Evolutionary conservation across 2,797 vertebrate species (phyloP).

Genomic region (Scarus forsteni): DNA sequence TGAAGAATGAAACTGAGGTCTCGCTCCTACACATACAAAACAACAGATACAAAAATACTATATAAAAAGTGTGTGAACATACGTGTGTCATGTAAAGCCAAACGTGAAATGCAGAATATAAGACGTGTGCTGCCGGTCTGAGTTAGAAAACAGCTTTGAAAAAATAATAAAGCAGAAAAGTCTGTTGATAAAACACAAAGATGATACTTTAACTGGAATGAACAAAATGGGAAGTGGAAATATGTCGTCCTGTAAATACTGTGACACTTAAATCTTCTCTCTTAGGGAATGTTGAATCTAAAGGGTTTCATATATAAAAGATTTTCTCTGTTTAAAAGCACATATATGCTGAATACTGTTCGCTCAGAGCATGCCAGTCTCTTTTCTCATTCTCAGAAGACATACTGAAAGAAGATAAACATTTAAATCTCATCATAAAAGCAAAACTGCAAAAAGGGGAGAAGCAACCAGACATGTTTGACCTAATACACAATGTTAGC

Average conservation of each 20-base stretch:
- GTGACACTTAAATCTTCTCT: constrained; percentile 15
- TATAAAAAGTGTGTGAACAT: constrained; percentile 48
- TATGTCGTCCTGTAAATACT: constrained; percentile 15
- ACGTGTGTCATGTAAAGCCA: constrained; percentile 43
- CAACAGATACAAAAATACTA: constrained; percentile 66
- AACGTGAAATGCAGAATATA: constrained; percentile 55
- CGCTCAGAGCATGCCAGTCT: constrained; percentile 18
- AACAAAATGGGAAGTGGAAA: constrained; percentile 9
- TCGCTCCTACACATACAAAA: constrained; percentile 64
- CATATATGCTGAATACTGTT: constrained; percentile 40
- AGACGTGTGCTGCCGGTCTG: constrained; percentile 36
- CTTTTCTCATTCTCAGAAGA: constrained; percentile 51
- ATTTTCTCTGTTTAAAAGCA: constrained; percentile 26
- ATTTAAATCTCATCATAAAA: constrained; percentile 50
- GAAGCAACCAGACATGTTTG: constrained; percentile 46
- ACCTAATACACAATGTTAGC: constrained; percentile 32
- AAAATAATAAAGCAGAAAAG: constrained; percentile 28
- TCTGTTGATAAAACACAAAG: constrained; percentile 6
- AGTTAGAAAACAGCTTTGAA: constrained; percentile 33
- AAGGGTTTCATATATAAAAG: constrained; percentile 8
- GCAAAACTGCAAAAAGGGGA: constrained; percentile 43
- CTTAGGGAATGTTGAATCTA: constrained; percentile 37
- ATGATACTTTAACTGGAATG: constrained; percentile 16
- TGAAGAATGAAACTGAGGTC: constrained; percentile 47
- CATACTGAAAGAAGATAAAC: constrained; percentile 36